phyloP scores from a whole-genome alignment of 2,888 invertebrate genomes.

The Ornithoptera alexandrae region DNA sequence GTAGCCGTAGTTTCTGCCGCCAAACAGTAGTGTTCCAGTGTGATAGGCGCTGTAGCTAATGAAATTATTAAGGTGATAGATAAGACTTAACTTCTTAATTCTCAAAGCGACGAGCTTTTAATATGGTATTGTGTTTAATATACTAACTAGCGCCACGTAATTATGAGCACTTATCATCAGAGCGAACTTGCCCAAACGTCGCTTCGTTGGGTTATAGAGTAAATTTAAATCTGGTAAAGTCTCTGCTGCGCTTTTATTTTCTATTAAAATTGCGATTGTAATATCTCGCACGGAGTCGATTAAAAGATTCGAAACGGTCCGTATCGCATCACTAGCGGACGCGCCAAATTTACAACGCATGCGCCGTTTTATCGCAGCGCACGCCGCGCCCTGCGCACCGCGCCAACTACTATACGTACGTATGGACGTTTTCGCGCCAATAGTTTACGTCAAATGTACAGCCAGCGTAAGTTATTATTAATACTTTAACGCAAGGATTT shows the following conservation, averaged over 20 bases:
- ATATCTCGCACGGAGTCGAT: slow-evolving; percentile 34
- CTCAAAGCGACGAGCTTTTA: no score
- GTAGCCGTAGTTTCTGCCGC: no score
- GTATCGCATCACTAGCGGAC: slow-evolving; percentile 45
- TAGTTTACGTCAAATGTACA: slow-evolving; percentile 40
- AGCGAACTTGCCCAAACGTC: no score
- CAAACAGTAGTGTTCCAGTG: no score
- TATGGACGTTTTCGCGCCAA: slow-evolving; percentile 61
- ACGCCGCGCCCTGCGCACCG: slow-evolving; percentile 31
- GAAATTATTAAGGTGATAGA: no score
- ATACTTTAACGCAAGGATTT: slow-evolving; percentile 38
- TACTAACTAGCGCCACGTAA: no score
- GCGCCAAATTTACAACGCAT: slow-evolving; percentile 53
- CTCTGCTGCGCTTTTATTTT: slow-evolving; percentile 34
- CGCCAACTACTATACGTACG: slow-evolving; percentile 26
- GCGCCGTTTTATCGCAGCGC: slow-evolving; percentile 47
- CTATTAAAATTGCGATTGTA: slow-evolving; percentile 24
- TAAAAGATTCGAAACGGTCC: slow-evolving; percentile 35
- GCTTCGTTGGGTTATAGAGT: no score
- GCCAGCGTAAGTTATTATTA: slow-evolving; percentile 34
- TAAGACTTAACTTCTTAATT: no score
- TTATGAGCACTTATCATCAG: no score
- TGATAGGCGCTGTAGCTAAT: no score
- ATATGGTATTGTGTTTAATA: no score
- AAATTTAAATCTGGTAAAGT: not conserved